Base-by-base conservation (phyloP, 2,797 vertebrate species). In the Manis pentadactyla region DNA sequence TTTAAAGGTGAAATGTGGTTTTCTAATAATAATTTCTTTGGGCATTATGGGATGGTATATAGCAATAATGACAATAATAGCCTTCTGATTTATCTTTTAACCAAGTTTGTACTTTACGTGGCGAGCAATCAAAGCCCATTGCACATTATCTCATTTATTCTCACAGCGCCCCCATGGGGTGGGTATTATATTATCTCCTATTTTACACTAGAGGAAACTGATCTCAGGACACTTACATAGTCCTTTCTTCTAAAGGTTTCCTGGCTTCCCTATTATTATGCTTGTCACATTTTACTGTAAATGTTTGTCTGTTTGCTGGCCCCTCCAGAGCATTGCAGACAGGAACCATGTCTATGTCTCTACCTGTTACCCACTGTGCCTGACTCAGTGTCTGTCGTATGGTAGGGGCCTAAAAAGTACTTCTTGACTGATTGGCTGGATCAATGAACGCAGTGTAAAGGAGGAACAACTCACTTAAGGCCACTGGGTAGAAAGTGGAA, bases 11-110 rank as follows among this genome's bases (percentile, higher is more conserved):
- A 84, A 93, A 61, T 94, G 68, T 29, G 4, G 14, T 74, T 75
- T 46, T 79, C 51, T 92, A 88, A 49, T 74, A 85, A 34, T 84
- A 92, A 94, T 88, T 95, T 93, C 59, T 88, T 51, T 23, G 6
- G 77, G 55, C 94, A 49, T 90, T 77, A 42, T 39, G 57, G 59
- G 53, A 37, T 66, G 21, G 11, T 86, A 91, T 23, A 90, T 89
- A 90, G 82, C 27, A 79, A 90, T 94, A 71, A 86, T 93, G 57
- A 55, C 31, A 92, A 66, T 46, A 97, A 51, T 59, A 57, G 29
- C 23, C 57, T 87, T 87, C 63, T 64, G 31, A 83, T 64, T 94
- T 75, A 59, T 59, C 85, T 85, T 49, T 39, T 4, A 63, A 78
- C 7, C 4, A n/a, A 37, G 15, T 34, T 84, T 93, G 57, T 12